Evolutionary conservation across 1,140 invertebrate species (phyloP).

Genomic region (Papilio polyxenes): DNA sequence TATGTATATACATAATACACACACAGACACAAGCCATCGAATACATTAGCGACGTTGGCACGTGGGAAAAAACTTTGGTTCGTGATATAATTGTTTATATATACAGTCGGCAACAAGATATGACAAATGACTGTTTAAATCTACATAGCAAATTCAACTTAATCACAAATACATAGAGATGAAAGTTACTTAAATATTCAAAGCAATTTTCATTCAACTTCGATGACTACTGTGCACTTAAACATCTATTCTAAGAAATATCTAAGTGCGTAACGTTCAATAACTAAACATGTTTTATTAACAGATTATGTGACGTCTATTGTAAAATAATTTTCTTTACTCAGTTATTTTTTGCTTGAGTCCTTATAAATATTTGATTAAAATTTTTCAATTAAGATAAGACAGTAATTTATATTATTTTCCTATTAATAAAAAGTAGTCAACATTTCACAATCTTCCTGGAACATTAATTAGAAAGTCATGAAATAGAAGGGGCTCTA

Average conservation of each 20-base stretch:
- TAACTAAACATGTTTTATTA: conserved; percentile 33
- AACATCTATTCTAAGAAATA: conserved; percentile 47
- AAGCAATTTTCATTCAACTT: conserved; percentile 19
- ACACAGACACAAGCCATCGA: conserved; percentile 24
- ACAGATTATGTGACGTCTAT: conserved; percentile 25
- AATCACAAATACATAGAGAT: conserved; percentile 24
- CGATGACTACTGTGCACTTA: conserved; percentile 38
- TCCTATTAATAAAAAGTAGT: neutral
- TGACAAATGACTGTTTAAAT: conserved; percentile 29
- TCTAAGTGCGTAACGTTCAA: conserved; percentile 43
- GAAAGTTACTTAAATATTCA: conserved; percentile 39
- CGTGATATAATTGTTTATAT: conserved; percentile 66
- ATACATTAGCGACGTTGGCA: conserved; percentile 47
- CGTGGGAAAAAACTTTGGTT: conserved; percentile 58
- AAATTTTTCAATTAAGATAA: neutral
- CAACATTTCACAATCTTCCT: neutral
- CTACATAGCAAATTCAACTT: conserved; percentile 35
- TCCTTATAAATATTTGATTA: neutral
- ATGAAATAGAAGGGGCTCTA: neutral
- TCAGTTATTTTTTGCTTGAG: neutral
- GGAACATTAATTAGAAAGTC: neutral
- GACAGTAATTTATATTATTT: neutral
- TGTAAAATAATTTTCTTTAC: conserved; percentile 20
- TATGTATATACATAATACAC: conserved; percentile 40
- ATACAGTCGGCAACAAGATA: conserved; percentile 43